Base-by-base conservation (phyloP, 2,113 vertebrate genomes). In the Connochaetes taurinus region DNA sequence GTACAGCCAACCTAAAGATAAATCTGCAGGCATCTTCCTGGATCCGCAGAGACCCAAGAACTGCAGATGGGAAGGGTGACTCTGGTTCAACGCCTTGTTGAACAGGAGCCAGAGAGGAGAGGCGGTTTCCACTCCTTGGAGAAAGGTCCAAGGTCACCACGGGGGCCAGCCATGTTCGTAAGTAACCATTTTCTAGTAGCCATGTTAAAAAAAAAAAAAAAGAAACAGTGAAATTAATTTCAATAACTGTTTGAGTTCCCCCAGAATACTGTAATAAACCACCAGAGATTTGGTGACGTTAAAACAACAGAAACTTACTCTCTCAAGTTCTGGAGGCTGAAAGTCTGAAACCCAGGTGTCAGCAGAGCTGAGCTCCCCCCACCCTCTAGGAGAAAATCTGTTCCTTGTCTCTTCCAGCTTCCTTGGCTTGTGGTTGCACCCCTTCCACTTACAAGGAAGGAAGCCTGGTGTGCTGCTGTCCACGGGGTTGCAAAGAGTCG, bases 131-230 rank as follows among this genome's bases (percentile, higher is more conserved):
- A 15, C 13, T 9, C 13, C 53, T 13, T 23, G 2, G 16, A 87
- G 78, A 31, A 55, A 13, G 33, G 43, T 4, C 40, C 47, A 19
- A 29, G 57, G 9, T 14, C 27, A 14, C 2, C 43, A 17, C 27
- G 4, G 14, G 27, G 12, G 53, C 62, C 25, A 74, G 80, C 9
- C 52, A 58, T 1, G 1, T 7, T 7, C 0, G 0, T 40, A 3
- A 60, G 25, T 43, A 33, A 17, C 29, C 74, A 76, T 5, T 15
- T 60, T 31, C 31, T 40, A 27, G 27, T 81, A 57, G 52, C 40
- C 12, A 53, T 17, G 5, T 33, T 47, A 60, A 60, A 67, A 71
- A 45, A 64, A 81, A 50, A 57, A 81, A 50, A 57, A 33, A 31
- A 12, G 5, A 40, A 84, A 60, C 53, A 43, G n/a, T n/a, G n/a